phyloP scores from a whole-genome alignment of 2,888 invertebrate species.

The Mycalesis mineus region DNA sequence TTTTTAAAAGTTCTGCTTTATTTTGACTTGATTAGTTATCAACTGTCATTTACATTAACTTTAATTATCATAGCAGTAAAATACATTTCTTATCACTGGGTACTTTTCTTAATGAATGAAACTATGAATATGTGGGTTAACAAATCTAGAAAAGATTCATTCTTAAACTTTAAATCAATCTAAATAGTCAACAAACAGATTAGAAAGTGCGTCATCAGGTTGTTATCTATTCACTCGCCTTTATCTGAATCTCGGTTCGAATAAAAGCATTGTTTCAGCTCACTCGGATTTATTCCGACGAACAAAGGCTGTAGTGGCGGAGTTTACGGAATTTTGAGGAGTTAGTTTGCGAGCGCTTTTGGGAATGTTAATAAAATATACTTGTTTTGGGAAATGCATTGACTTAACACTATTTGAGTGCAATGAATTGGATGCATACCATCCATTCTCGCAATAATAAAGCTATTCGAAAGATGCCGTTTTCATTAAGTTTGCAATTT shows the following conservation, averaged over 20 bases:
- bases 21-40: too few relatives aligned
- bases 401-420: not conserved
- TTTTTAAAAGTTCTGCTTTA: too few relatives aligned
- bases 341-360: slow-evolving; percentile 19
- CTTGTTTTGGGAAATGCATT: not conserved
- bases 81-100: too few relatives aligned
- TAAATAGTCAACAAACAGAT: not conserved
- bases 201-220: not conserved
- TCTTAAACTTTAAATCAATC: not conserved
- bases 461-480: too few relatives aligned
- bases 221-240: not conserved
- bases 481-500: too few relatives aligned
- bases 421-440: too few relatives aligned
- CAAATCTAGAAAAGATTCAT: too few relatives aligned
- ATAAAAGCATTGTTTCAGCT: slow-evolving; percentile 14
- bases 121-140: too few relatives aligned
- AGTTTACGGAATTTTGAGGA: slow-evolving; percentile 12
- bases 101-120: too few relatives aligned
- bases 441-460: too few relatives aligned
- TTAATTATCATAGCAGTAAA: too few relatives aligned
- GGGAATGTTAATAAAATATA: slow-evolving; percentile 5
- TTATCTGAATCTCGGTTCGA: slow-evolving; percentile 5
- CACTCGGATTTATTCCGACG: slow-evolving; percentile 7
- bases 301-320: slow-evolving; percentile 21
- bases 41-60: too few relatives aligned